Evolutionary conservation across 2,888 invertebrate species (phyloP).

Genomic region (Uloborus plumipes): DNA sequence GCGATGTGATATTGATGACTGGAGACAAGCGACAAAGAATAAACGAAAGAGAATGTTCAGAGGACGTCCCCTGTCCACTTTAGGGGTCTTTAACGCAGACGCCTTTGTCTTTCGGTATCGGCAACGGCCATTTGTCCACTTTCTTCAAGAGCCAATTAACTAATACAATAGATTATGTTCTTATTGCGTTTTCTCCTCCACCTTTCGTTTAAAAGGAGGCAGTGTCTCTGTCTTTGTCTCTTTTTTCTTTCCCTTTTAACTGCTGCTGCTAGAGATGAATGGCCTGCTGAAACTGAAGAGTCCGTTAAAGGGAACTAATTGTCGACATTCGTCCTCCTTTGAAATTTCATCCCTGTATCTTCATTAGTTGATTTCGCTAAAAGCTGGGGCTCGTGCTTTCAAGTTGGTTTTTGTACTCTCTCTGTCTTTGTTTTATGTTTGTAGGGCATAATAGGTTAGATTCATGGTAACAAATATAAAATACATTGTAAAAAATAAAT

Average conservation of each 20-base stretch:
- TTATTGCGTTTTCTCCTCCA: conserved; percentile 35
- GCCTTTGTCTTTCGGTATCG: conserved; percentile 31
- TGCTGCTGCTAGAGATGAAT: conserved; percentile 39
- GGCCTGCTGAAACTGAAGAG: conserved; percentile 37
- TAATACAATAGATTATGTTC: conserved; percentile 61
- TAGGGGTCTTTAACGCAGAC: conserved; percentile 40
- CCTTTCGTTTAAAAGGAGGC: conserved; percentile 31
- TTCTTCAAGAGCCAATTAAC: conserved; percentile 59
- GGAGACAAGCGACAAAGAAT: conserved; percentile 32
- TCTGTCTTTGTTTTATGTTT: too few relatives aligned
- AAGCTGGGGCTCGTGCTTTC: too few relatives aligned
- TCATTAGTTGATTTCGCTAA: too few relatives aligned
- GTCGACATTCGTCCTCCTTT: conserved; percentile 45
- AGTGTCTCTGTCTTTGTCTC: conserved; percentile 8
- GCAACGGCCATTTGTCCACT: conserved; percentile 38
- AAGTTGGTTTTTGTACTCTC: too few relatives aligned
- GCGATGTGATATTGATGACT: conserved; percentile 37
- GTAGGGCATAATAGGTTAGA: too few relatives aligned
- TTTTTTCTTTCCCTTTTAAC: conserved; percentile 18
- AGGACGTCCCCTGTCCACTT: conserved; percentile 31
- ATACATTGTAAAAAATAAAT: too few relatives aligned
- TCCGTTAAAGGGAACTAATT: conserved; percentile 39
- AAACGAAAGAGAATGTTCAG: conserved; percentile 27
- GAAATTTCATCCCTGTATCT: too few relatives aligned
- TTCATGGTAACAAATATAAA: too few relatives aligned